Evolutionary conservation across 2,888 invertebrate genomes (phyloP).

Genomic region (Villa cingulata): DNA sequence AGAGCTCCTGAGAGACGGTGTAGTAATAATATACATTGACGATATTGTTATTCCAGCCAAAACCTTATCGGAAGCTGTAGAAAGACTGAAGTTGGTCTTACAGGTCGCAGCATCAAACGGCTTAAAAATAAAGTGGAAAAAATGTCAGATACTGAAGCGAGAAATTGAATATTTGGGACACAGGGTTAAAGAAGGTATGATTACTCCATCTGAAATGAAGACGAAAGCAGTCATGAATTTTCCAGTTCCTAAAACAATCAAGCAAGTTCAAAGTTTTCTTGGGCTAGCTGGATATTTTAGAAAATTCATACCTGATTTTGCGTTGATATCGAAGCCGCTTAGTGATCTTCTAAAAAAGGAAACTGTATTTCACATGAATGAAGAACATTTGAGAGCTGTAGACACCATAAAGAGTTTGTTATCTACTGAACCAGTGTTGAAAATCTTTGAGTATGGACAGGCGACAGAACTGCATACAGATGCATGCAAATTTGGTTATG

Average conservation of each 20-base stretch:
- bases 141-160: constrained; percentile 13
- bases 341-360: neutral
- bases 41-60: constrained; percentile 19
- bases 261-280: constrained; percentile 6
- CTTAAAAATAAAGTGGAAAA: constrained; percentile 12
- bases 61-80: constrained; percentile 6
- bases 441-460: constrained; percentile 16
- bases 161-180: too few relatives aligned
- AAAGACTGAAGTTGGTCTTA: constrained; percentile 10
- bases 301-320: constrained; percentile 5
- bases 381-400: constrained; percentile 2
- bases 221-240: constrained; percentile 9
- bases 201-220: constrained; percentile 6
- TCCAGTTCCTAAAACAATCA: constrained; percentile 2
- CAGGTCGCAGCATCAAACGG: constrained; percentile 4
- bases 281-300: constrained; percentile 5
- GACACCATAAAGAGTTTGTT: neutral
- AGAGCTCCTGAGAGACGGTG: constrained; percentile 7
- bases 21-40: constrained; percentile 18
- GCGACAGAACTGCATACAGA: constrained; percentile 22
- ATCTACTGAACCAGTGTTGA: constrained; percentile 16
- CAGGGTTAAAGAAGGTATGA: constrained; percentile 10
- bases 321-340: neutral
- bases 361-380: neutral
- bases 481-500: constrained; percentile 18